Conservation (phyloP, 2,113 vertebrate genomes). For the Perca schrenkii region DNA sequence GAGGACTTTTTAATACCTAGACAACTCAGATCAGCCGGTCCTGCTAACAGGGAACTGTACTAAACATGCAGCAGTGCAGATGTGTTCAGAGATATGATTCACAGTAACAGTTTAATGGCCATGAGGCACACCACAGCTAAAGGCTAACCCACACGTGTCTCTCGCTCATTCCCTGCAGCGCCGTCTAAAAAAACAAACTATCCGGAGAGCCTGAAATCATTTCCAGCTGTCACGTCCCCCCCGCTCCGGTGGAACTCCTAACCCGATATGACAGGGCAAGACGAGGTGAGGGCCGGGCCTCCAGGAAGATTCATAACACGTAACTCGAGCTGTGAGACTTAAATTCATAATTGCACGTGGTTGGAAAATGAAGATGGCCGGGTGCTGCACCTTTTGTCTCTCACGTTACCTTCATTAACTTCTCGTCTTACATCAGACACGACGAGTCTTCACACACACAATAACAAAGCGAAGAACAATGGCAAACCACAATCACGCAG, state of each 20-base stretch:
- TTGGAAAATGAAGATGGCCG: conserved; percentile 68
- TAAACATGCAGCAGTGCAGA: conserved; percentile 38
- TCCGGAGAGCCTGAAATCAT: conserved; percentile 79
- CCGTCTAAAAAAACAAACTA: conserved; percentile 81
- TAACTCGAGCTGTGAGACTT: conserved; percentile 81
- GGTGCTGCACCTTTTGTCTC: conserved; percentile 58
- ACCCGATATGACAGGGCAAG: conserved; percentile 78
- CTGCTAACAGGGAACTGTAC: background rate
- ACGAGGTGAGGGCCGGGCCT: conserved; percentile 81
- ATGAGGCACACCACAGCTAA: conserved; percentile 51
- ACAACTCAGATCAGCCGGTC: conserved; percentile 30
- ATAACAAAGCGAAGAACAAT: conserved; percentile 33
- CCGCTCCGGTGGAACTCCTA: conserved; percentile 57
- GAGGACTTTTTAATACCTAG: conserved; percentile 6
- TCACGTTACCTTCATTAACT: conserved; percentile 65
- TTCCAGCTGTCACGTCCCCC: conserved; percentile 84
- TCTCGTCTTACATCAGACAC: conserved; percentile 68
- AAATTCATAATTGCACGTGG: conserved; percentile 74
- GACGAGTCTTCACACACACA: conserved; percentile 44
- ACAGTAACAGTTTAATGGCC: conserved; percentile 56
- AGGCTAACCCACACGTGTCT: conserved; percentile 69
- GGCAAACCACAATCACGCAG: conserved; percentile 11
- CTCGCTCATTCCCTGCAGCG: conserved; percentile 68
- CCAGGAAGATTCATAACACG: conserved; percentile 78
- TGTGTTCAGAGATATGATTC: conserved; percentile 60